phyloP scores from a whole-genome alignment of 2,113 vertebrate genomes.

The mouse (Mus musculus) region DNA sequence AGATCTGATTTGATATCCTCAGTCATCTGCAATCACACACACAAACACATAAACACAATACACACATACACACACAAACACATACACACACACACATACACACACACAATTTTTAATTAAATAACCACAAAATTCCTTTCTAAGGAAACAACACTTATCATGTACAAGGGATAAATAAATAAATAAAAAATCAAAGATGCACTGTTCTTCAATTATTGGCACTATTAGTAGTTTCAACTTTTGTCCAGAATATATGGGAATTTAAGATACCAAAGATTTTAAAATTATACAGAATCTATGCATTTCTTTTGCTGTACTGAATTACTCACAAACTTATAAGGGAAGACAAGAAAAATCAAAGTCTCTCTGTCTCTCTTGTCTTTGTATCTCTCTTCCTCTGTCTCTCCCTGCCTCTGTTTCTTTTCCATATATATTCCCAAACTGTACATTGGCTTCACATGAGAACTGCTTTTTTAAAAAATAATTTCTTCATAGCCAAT shows the following conservation, averaged over 20 bases:
- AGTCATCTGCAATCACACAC: background rate
- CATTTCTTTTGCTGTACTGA: background rate
- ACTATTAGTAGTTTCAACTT: background rate
- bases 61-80: background rate
- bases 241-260: background rate
- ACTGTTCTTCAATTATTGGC: background rate
- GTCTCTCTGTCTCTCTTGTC: no score
- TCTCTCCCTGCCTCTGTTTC: no score
- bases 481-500: background rate
- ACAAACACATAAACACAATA: background rate
- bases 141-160: background rate
- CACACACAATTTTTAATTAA: background rate
- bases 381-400: no score
- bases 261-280: background rate
- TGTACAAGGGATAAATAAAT: background rate
- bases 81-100: background rate
- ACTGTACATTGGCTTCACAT: background rate
- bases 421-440: no score
- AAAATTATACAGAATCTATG: background rate
- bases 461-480: background rate
- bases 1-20: background rate
- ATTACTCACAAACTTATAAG: background rate
- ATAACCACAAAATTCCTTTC: background rate
- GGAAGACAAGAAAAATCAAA: background rate
- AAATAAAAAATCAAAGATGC: background rate